phyloP scores from a whole-genome alignment of 2,797 vertebrate genomes.

The Falco rusticolus region DNA sequence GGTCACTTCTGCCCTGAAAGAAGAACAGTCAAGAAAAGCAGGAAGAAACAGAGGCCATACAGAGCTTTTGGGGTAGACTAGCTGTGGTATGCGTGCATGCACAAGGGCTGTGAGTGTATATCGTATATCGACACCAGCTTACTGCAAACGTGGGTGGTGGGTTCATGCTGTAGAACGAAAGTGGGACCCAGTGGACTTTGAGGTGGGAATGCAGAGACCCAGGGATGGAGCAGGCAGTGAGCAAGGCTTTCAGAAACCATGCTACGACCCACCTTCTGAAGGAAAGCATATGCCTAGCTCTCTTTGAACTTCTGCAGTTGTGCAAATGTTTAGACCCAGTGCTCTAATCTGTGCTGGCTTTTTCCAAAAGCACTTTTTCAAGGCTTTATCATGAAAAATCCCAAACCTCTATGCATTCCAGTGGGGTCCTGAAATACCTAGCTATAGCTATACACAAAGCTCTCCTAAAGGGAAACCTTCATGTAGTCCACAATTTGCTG shows the following conservation, averaged over 20 bases:
- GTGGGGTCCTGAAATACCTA: not conserved
- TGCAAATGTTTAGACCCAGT: not conserved
- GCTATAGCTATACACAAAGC: not conserved
- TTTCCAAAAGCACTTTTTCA: not conserved
- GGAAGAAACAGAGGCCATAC: not conserved
- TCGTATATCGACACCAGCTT: fast-evolving
- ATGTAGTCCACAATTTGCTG: not conserved
- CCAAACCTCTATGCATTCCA: not conserved
- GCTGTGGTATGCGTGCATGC: fast-evolving
- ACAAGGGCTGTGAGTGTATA: not conserved
- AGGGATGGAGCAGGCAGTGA: not conserved
- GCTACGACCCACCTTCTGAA: not conserved
- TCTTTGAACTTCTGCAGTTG: not conserved
- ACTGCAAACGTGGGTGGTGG: fast-evolving
- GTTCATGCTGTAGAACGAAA: not conserved
- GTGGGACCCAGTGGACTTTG: fast-evolving
- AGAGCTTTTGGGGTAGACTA: not conserved
- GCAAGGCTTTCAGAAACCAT: not conserved
- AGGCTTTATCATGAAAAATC: not conserved
- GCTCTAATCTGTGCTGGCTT: not conserved
- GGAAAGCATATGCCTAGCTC: not conserved
- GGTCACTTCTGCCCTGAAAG: not conserved
- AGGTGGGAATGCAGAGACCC: not conserved
- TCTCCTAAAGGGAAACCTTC: not conserved
- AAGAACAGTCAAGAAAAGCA: too few relatives aligned